Conservation (phyloP, 2,888 invertebrate species). For the Dasypolia templi region DNA sequence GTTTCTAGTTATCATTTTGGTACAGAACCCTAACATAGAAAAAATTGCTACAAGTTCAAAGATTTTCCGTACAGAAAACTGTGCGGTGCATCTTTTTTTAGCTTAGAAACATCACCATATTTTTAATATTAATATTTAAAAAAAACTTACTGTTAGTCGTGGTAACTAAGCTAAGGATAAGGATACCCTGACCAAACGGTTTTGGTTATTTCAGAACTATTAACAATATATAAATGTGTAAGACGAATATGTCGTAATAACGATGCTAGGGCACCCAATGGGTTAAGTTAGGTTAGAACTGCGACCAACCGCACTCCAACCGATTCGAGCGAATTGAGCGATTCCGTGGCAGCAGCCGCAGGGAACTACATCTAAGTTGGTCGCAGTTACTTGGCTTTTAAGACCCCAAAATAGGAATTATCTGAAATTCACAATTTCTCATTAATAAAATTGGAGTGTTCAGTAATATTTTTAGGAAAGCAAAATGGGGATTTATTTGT, state of each 20-base stretch:
- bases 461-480: too few species aligned
- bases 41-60: neutral
- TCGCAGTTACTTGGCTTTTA: too few species aligned
- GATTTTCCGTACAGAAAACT: neutral
- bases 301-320: neutral
- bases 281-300: neutral
- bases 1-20: neutral
- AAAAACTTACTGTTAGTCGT: too few species aligned
- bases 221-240: too few species aligned
- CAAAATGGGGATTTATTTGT: too few species aligned
- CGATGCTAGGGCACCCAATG: neutral
- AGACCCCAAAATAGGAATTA: neutral
- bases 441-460: too few species aligned
- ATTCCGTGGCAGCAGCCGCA: neutral
- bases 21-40: neutral
- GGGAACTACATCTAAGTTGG: too few species aligned
- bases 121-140: too few species aligned
- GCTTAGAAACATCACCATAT: neutral
- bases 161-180: too few species aligned
- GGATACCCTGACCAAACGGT: too few species aligned
- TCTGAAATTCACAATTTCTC: neutral
- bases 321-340: neutral
- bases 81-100: neutral
- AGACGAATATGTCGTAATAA: neutral
- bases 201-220: too few species aligned